phyloP scores from a whole-genome alignment of 1,140 invertebrate genomes.

The Papilio polyxenes region DNA sequence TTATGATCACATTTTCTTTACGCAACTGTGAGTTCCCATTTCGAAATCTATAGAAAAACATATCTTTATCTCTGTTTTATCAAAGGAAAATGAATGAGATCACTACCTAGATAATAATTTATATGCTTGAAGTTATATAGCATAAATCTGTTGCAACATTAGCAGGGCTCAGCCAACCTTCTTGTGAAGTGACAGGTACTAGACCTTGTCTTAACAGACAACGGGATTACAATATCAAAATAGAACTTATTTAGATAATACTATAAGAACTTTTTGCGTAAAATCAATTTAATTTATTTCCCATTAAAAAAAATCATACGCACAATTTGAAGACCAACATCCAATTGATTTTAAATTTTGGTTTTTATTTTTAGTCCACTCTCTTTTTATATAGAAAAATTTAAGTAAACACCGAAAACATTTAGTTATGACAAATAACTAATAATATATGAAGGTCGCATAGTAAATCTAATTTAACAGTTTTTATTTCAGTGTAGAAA shows the following conservation, averaged over 20 bases:
- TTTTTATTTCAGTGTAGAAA: neutral
- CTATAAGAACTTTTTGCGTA: no score
- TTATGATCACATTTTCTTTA: neutral
- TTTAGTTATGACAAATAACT: neutral
- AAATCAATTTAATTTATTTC: no score
- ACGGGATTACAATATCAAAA: neutral
- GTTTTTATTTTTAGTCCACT: no score
- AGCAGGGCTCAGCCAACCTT: neutral
- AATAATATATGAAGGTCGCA: neutral
- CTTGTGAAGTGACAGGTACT: conserved; percentile 1
- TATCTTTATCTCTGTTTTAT: no score
- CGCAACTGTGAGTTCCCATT: neutral
- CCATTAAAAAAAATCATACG: no score
- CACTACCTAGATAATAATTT: no score
- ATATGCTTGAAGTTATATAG: no score
- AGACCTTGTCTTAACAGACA: neutral
- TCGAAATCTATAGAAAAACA: no score
- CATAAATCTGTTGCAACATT: neutral
- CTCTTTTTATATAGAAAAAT: no score
- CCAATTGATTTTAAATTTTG: no score
- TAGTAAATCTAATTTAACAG: neutral
- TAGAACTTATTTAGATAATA: neutral
- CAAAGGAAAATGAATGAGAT: no score
- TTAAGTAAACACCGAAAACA: no score
- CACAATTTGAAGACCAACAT: neutral